Base-by-base conservation (phyloP, 2,797 vertebrate genomes). In the Pteronotus mesoamericanus region DNA sequence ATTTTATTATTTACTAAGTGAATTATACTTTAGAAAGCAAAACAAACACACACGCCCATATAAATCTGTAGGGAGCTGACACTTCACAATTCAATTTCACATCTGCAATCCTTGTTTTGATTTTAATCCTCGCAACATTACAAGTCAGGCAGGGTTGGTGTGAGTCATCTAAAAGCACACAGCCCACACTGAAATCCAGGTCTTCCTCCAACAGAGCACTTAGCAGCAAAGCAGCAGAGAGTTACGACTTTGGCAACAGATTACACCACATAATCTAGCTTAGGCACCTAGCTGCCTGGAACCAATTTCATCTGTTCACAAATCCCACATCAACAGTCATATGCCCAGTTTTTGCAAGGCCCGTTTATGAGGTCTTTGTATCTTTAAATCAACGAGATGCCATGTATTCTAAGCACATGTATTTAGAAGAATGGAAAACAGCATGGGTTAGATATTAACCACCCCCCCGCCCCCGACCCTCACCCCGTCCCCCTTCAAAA, bases 11-110 rank as follows among this genome's bases (percentile, higher is more conserved):
- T 55, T 94, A 94, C 29, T 91, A 83, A 69, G 88, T 85, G 39
- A 82, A 96, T 79, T 88, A 85, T 16, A 94, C 72, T 92, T 64
- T 39, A 82, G 61, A 48, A 88, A 84, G 85, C 55, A 93, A 94
- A 48, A 48, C 48, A 32, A 78, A 91, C 59, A 66, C 69, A 80
- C 5, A 64, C 5, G 46, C 21, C 55, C 37, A 71, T 12, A 61
- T 4, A 42, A 16, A 6, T 4, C 77, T 48, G 14, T 16, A 26
- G 64, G 51, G 72, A 85, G 26, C 34, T 53, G 61, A 78, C 0
- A 89, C 14, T 83, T 92, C 29, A 69, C 34, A 77, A 26, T 57
- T 74, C 24, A 86, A 61, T 89, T 46, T 72, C 75, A 86, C 6
- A 78, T 21, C 85, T 6, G 15, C 29, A 83, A 29, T 14, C 14